Base-by-base conservation (phyloP, 2,113 vertebrate genomes). In the Oncorhynchus tshawytscha region DNA sequence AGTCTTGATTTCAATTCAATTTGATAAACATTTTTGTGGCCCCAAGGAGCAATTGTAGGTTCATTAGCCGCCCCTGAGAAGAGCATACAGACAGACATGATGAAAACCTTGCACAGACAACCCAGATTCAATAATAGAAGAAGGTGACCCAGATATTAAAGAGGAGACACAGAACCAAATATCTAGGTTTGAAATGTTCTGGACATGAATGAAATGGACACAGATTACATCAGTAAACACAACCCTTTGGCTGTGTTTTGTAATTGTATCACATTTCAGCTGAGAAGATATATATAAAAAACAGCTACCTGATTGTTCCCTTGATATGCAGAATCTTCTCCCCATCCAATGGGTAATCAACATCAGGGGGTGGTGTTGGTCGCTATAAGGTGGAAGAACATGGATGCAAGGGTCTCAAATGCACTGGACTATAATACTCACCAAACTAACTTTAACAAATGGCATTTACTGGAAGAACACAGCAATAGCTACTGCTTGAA, bases 271-370 rank as follows among this genome's bases (percentile, higher is more conserved):
- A 67, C 65, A 54, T 54, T 54, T 54, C 3, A 18, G 16, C 4
- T 54, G 12, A 16, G 59, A 45, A 45, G 7, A 45, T 45, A 45
- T 45, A 45, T 45, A 45, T 45, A 8, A 45, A 51, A 2, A 48
- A 71, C 1, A 77, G 29, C 27, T 89, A 99, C 98, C 98, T 96
- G 92, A 99, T 96, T 1, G 94, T 91, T 80, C 97, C 97, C 81
- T 95, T 95, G 13, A 99, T 91, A 71, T 98, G 97, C 72, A 99
- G 92, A 83, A 99, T 99, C 88, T 97, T 99, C 86, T 96, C 95
- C 74, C 98, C 98, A 82, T 97, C 97, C 87, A 99, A 86, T 45
- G 97, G 97, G 75, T 98, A 99, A 34, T 96, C 96, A 15, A 99
- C 97, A 18, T 97, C 94, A 72, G 97, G 97, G 20, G 97, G 96